phyloP scores from a whole-genome alignment of 2,888 invertebrate genomes.

The Phlogophora meticulosa region DNA sequence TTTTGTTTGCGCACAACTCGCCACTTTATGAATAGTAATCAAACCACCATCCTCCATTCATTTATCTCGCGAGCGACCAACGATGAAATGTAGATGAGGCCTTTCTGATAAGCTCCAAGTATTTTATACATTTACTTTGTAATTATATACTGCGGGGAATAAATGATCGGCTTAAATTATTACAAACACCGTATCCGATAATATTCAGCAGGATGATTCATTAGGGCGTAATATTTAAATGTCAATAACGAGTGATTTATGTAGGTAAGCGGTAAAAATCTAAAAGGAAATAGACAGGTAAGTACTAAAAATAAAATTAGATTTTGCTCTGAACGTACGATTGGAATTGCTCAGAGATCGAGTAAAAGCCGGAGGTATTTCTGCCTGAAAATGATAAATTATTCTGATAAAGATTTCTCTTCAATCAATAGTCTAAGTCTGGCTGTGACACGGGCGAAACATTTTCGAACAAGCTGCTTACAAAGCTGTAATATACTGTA shows the following conservation, averaged over 20 bases:
- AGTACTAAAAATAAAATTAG: constrained; percentile 37
- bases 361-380: constrained; percentile 42
- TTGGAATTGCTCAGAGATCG: constrained; percentile 42
- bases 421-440: constrained; percentile 55
- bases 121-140: constrained; percentile 80
- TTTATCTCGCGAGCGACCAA: constrained; percentile 79
- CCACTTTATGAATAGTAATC: constrained; percentile 86
- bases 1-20: constrained; percentile 77
- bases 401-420: constrained; percentile 47
- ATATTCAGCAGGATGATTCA: constrained; percentile 49
- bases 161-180: constrained; percentile 71
- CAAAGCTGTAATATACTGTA: constrained; percentile 4
- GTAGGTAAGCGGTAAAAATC: constrained; percentile 34
- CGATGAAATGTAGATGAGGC: constrained; percentile 85
- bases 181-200: constrained; percentile 52
- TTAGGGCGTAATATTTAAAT: constrained; percentile 46
- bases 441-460: constrained; percentile 19
- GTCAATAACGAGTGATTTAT: constrained; percentile 49
- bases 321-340: constrained; percentile 36
- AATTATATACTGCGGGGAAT: constrained; percentile 74
- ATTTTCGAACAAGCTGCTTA: background rate
- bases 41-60: constrained; percentile 79
- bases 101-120: constrained; percentile 79
- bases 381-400: constrained; percentile 53
- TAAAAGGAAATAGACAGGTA: constrained; percentile 41